A percentile compares a stretch with the other conserved stretches of the same genome.
Evolutionary conservation across 64 coral and sea anemone genomes (phyloP).

Genomic region (Cladopsammia gracilis): DNA sequence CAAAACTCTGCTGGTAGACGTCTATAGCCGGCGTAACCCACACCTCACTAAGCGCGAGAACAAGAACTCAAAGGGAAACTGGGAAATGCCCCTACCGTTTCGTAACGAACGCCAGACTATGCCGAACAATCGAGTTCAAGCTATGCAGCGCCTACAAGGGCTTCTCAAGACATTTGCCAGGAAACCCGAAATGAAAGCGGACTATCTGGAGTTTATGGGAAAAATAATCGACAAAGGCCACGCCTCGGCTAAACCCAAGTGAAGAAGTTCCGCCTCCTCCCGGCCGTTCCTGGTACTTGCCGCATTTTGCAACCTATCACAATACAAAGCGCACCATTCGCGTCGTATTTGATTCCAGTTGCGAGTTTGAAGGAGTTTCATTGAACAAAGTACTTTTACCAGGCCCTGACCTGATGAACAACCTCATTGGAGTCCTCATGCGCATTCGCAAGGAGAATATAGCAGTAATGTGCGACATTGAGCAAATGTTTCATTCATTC

Average conservation of each 20-base stretch:
- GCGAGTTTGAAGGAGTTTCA: slow-evolving; percentile 18
- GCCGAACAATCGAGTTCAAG: slow-evolving; percentile 64
- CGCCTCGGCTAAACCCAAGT: slow-evolving; percentile 7
- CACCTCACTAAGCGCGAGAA: neutral
- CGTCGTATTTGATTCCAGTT: slow-evolving; percentile 49
- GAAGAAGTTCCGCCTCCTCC: neutral
- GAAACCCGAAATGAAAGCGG: slow-evolving; percentile 45
- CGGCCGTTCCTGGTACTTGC: slow-evolving; percentile 37
- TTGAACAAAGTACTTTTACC: slow-evolving; percentile 1
- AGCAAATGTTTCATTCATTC: slow-evolving; percentile 53
- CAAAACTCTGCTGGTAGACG: slow-evolving; percentile 52
- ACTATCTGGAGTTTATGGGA: slow-evolving; percentile 64
- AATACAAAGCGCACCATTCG: slow-evolving; percentile 55
- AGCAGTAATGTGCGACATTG: neutral
- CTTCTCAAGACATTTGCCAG: slow-evolving; percentile 32
- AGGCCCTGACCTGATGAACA: slow-evolving; percentile 24
- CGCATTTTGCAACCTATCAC: slow-evolving; percentile 33
- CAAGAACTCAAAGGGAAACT: slow-evolving; percentile 47
- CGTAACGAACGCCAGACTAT: neutral
- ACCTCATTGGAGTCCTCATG: slow-evolving; percentile 18
- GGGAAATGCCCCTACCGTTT: slow-evolving; percentile 68
- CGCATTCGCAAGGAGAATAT: neutral
- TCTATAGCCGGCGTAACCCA: slow-evolving; percentile 40
- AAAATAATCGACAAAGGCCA: slow-evolving; percentile 50
- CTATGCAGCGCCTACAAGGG: slow-evolving; percentile 5